Conservation (phyloP, 2,888 invertebrate genomes). For the Torymus aiolomorphi region DNA sequence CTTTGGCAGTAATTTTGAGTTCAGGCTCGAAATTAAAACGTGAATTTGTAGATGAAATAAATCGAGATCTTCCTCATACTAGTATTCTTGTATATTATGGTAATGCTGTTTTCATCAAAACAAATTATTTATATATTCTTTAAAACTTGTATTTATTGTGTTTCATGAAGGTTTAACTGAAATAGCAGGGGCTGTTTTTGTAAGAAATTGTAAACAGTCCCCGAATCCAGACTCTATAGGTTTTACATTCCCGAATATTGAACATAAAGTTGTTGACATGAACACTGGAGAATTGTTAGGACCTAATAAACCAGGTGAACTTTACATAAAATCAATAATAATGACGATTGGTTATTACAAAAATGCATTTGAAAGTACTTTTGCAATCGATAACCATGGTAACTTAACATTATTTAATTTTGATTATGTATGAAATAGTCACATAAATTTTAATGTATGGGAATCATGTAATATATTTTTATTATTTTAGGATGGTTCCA, state of each 20-base stretch:
- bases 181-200: constrained; percentile 53
- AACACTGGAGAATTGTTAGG: constrained; percentile 60
- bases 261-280: constrained; percentile 64
- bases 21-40: constrained; percentile 63
- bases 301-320: constrained; percentile 64
- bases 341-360: constrained; percentile 78
- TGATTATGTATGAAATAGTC: no score
- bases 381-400: constrained; percentile 77
- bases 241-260: constrained; percentile 52
- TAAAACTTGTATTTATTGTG: not conserved
- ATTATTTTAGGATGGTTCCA: constrained; percentile 67
- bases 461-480: no score
- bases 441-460: no score
- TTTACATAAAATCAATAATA: constrained; percentile 50
- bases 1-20: constrained; percentile 59
- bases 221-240: constrained; percentile 64
- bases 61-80: not conserved
- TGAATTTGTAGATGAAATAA: constrained; percentile 56
- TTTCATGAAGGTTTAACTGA: constrained; percentile 67
- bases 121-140: not conserved
- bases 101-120: constrained; percentile 35
- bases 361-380: constrained; percentile 77
- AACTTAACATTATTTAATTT: not conserved
- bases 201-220: no score
- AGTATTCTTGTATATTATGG: constrained; percentile 62